Conservation (phyloP, 2,888 invertebrate species). For the Drosophila mercatorum region DNA sequence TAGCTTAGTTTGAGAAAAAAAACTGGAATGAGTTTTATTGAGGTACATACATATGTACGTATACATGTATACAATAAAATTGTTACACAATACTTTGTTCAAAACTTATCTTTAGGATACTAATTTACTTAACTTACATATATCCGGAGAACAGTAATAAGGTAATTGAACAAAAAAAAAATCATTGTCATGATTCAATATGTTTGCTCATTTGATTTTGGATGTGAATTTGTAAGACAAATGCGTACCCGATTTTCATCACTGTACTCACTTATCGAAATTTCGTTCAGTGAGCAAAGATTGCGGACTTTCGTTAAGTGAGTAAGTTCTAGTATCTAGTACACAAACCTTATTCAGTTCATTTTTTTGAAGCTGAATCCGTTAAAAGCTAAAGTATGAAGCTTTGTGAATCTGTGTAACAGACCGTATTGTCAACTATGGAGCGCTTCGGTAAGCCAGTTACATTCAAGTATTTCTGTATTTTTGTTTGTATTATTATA, state of each 20-base stretch:
- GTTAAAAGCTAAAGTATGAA: not conserved
- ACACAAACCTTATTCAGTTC: conserved; percentile 1
- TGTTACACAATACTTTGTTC: not conserved
- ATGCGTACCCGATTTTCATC: conserved; percentile 2
- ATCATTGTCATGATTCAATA: not conserved
- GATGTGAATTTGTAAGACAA: not conserved
- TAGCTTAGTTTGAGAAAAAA: conserved; percentile 11
- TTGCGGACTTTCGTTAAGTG: conserved; percentile 12
- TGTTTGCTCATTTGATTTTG: not conserved
- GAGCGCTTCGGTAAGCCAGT: no score
- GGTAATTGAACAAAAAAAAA: not conserved
- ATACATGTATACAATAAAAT: not conserved
- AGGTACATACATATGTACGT: no score
- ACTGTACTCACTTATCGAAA: conserved; percentile 8
- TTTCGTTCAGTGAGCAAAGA: conserved; percentile 17
- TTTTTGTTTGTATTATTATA: no score
- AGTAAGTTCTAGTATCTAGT: conserved; percentile 5
- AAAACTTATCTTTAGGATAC: not conserved
- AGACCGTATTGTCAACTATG: not conserved
- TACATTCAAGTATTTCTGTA: no score
- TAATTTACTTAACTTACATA: not conserved
- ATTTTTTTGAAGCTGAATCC: not conserved
- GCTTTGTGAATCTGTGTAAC: not conserved
- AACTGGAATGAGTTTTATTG: conserved; percentile 20
- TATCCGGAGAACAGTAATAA: not conserved